Percentiles rank a stretch among this genome's conserved stretches.
These are phyloP conservation scores for Drusus annulatus DNA, from an alignment of 1,140 invertebrate genomes.

Conservation along the genomic window DNA sequence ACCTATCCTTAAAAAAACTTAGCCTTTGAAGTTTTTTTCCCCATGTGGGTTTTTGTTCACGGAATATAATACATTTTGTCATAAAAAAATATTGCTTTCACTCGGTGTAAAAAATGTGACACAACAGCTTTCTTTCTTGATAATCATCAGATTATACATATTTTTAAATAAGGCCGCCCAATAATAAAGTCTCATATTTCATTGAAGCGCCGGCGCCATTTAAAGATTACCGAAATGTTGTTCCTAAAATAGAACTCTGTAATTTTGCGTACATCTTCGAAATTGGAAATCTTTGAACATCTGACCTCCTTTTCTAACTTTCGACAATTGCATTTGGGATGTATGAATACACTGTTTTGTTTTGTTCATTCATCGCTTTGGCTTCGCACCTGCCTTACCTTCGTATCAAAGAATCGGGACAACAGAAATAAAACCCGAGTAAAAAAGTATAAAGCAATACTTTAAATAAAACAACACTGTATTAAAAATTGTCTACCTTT, in stretches of 20 bases:
- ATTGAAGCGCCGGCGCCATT: too few species aligned
- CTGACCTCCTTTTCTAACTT: constrained; percentile 43
- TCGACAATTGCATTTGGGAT: constrained; percentile 10
- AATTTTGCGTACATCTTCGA: constrained; percentile 34
- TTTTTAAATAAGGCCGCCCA: too few species aligned
- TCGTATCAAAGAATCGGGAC: background rate
- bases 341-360: constrained; percentile 26
- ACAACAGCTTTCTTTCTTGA: too few species aligned
- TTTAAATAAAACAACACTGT: too few species aligned
- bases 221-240: background rate
- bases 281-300: constrained; percentile 42
- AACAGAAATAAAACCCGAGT: constrained; percentile 1
- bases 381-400: constrained; percentile 4
- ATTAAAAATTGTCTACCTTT: background rate
- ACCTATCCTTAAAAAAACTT: too few species aligned
- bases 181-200: too few species aligned
- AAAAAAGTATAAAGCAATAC: background rate
- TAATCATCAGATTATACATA: too few species aligned
- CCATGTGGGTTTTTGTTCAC: too few species aligned
- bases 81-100: too few species aligned
- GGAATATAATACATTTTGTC: too few species aligned
- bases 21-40: too few species aligned
- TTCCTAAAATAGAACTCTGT: constrained; percentile 24
- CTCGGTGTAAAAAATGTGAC: too few species aligned
- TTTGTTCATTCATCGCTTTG: constrained; percentile 38